Base-by-base conservation (phyloP, 2,888 invertebrate species). In the Unio delphinus region DNA sequence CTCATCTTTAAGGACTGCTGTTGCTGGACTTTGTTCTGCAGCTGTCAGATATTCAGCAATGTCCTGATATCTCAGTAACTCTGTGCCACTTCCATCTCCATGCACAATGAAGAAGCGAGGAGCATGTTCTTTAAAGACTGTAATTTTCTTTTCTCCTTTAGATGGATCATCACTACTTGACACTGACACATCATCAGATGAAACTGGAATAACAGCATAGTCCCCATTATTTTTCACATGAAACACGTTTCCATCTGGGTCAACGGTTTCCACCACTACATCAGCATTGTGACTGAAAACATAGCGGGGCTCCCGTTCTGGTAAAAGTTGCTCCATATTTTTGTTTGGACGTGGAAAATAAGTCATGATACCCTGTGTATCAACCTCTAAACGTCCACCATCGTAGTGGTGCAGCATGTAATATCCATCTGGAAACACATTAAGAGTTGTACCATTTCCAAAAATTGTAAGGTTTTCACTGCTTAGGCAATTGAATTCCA, bases 81-180 rank as follows among this genome's bases (percentile, higher is more conserved):
- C 89, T 0, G 85, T 87, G 7, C 89, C 90, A 73, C 87, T 87
- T 6, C 89, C 88, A 75, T 89, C 88, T 28, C 80, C 73, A 66
- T 89, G 87, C 20, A 89, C 71, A 59, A 89, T 82, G 68, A 90
- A 90, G 76, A 89, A 87, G 26, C 88, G 69, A 18, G 90, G 89
- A 54, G 88, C 85, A 73, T 89, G 89, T 70, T 88, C 84, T 60
- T 82, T 84, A 67, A 80, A 88, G 0, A 76, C 68, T 1, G 76
- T 72, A 26, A 86, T 69, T 69, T 80, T 81, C 68, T 77, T 82
- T n/a, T 79, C 79, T 15, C 30, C 67, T 68, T 75, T 75, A 18
- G 55, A 45, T 17, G 69, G 78, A 45, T 82, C 82, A 54, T 80
- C 80, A 65, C 75, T 78, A 66, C 78, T 80, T 15, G 80, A 75